phyloP scores from a whole-genome alignment of 2,797 vertebrate species.

The Enoplosus armatus region DNA sequence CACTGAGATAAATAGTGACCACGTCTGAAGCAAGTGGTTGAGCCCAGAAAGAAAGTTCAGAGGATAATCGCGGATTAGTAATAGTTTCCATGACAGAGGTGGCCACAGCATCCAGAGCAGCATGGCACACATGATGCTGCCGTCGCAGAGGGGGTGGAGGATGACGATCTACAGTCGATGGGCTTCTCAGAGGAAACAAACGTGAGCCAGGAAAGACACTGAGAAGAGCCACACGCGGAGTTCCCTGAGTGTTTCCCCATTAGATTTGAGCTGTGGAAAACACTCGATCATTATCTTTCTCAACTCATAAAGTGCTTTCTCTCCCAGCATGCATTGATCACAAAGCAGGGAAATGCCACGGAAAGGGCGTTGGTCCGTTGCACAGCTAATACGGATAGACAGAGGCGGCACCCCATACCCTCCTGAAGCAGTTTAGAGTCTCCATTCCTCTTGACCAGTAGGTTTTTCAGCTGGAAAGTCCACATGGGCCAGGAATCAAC shows the following conservation, averaged over 20 bases:
- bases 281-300: constrained; percentile 29
- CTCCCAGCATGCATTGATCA: constrained; percentile 29
- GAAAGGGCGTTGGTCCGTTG: constrained; percentile 11
- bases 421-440: constrained; percentile 31
- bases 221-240: constrained; percentile 47
- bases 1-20: constrained; percentile 73
- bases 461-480: constrained; percentile 56
- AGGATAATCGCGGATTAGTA: constrained; percentile 74
- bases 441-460: constrained; percentile 51
- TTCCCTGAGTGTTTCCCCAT: constrained; percentile 36
- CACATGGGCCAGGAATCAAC: constrained; percentile 49
- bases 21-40: constrained; percentile 66
- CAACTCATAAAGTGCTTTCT: constrained; percentile 25
- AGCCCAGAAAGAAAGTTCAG: constrained; percentile 61
- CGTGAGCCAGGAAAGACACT: constrained; percentile 62
- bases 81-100: constrained; percentile 85
- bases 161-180: constrained; percentile 42
- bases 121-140: constrained; percentile 68
- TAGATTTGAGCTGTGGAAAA: constrained; percentile 57
- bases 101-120: constrained; percentile 69
- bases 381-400: constrained; percentile 38
- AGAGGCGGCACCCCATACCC: constrained; percentile 27
- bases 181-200: constrained; percentile 53
- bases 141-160: constrained; percentile 45
- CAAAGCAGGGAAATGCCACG: constrained; percentile 36